Base-by-base conservation (phyloP, 2,888 invertebrate species). In the Unio delphinus region DNA sequence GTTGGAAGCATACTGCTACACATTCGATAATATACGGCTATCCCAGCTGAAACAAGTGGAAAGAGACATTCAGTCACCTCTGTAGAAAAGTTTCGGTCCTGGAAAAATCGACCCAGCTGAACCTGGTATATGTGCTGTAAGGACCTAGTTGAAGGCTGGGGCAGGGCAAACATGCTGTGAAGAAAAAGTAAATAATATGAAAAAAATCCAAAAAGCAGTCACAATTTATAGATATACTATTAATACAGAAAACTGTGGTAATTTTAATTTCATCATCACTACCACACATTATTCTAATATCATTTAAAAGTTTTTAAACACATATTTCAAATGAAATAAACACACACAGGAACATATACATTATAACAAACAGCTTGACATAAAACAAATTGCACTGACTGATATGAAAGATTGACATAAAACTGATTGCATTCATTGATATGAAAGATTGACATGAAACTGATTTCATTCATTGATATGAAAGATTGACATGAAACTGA, bases 81-180 rank as follows among this genome's bases (percentile, higher is more conserved):
- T 6, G 87, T 82, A 68, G 86, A 84, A 77, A 89, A 89, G 68
- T 89, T 87, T 18, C 85, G 83, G n/a, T 89, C 88, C 70, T 88
- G 86, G 68, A 90, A 81, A 82, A 89, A 90, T 55, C 88, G 80
- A 20, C 90, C 90, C 5, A 90, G 83, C 74, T 89, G 89, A 18
- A 90, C 90, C 78, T 90, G 89, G 75, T 89, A 90, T 70, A 90
- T 90, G 79, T 89, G 89, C 74, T 89, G 89, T 61, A 90, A 83
- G 15, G 89, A 89, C 55, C 87, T 82, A 15, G 87, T 88, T 4
- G 90, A 90, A 17, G 90, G 90, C 69, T 86, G 87, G 1, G 90
- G 90, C 71, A 90, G 81, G 18, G 89, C 85, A 64, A 90, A 77
- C 75, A 89, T 85, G 76, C 89, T 90, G 82, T 7, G 80, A 73